Percentiles rank a stretch among this genome's conserved stretches.
These are phyloP conservation scores for Embiotoca jacksoni DNA, from an alignment of 2,113 vertebrate species.

Conservation along the genomic window DNA sequence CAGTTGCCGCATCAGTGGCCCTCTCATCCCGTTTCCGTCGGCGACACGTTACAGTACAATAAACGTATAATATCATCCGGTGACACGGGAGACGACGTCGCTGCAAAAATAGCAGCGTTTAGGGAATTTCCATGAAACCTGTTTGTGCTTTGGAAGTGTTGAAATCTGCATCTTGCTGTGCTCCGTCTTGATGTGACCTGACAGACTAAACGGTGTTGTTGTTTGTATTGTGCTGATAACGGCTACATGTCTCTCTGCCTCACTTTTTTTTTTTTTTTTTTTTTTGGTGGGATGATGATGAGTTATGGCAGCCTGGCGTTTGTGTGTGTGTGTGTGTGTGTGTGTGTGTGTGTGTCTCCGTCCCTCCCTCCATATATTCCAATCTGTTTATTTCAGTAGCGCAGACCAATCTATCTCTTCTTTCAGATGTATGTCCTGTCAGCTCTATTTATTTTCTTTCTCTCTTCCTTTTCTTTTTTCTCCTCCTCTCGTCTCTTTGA, in stretches of 20 bases:
- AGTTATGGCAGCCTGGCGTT: slow-evolving; percentile 70
- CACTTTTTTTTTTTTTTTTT: neutral
- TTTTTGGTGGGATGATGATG: slow-evolving; percentile 61
- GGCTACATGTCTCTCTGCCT: slow-evolving; percentile 18
- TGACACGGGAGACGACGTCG: neutral
- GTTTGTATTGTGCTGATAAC: slow-evolving; percentile 63
- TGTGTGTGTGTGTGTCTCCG: slow-evolving; percentile 44
- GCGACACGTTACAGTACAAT: neutral
- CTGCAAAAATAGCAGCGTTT: neutral
- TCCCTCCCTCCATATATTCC: slow-evolving; percentile 56
- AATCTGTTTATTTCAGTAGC: slow-evolving; percentile 60
- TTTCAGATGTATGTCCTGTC: slow-evolving; percentile 42
- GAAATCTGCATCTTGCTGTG: neutral
- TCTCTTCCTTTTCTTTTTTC: slow-evolving; percentile 22
- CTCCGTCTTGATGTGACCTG: slow-evolving; percentile 37
- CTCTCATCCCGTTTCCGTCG: slow-evolving; percentile 18
- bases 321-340: slow-evolving; percentile 24
- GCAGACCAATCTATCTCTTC: slow-evolving; percentile 37
- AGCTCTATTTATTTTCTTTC: slow-evolving; percentile 17
- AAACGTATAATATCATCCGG: neutral
- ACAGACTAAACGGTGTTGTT: slow-evolving; percentile 54
- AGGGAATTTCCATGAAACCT: slow-evolving; percentile 8
- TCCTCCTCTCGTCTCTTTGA: slow-evolving; percentile 14
- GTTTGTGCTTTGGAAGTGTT: neutral
- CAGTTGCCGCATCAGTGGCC: slow-evolving; percentile 39